phyloP scores from a whole-genome alignment of 2,797 vertebrate species.

The Chromobotia macracanthus region DNA sequence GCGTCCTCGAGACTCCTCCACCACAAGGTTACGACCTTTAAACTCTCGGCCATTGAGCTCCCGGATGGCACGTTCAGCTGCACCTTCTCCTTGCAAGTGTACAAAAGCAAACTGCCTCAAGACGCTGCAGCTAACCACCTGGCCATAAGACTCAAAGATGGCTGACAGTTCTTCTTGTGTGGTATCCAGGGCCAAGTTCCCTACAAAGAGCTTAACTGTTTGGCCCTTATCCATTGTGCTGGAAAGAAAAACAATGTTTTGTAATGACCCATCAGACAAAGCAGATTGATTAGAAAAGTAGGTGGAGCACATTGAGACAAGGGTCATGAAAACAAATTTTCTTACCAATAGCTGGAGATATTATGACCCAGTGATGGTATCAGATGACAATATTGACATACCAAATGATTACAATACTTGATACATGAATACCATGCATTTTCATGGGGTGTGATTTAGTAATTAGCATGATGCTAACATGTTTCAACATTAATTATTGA shows the following conservation, averaged over 20 bases:
- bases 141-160: slow-evolving; percentile 86
- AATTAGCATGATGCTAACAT: too few relatives aligned
- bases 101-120: slow-evolving; percentile 96
- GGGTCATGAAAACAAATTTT: background rate
- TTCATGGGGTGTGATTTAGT: too few relatives aligned
- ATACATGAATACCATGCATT: too few relatives aligned
- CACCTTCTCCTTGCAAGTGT: slow-evolving; percentile 89
- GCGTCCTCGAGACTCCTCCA: slow-evolving; percentile 90
- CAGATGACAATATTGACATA: too few relatives aligned
- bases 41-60: slow-evolving; percentile 92
- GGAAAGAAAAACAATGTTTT: slow-evolving; percentile 11
- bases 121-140: slow-evolving; percentile 91
- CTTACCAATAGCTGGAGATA: too few relatives aligned
- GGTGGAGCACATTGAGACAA: too few relatives aligned
- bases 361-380: too few relatives aligned
- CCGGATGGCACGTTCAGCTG: slow-evolving; percentile 87
- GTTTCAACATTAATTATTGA: too few relatives aligned
- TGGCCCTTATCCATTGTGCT: slow-evolving; percentile 83
- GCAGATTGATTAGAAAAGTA: background rate
- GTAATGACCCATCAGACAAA: background rate
- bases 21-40: slow-evolving; percentile 90
- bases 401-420: too few relatives aligned
- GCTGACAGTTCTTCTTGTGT: slow-evolving; percentile 90
- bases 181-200: slow-evolving; percentile 91
- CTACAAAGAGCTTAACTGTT: slow-evolving; percentile 94